Evolutionary conservation across 2,797 vertebrate genomes (phyloP).

Genomic region (Spinibarbus caldwelli): DNA sequence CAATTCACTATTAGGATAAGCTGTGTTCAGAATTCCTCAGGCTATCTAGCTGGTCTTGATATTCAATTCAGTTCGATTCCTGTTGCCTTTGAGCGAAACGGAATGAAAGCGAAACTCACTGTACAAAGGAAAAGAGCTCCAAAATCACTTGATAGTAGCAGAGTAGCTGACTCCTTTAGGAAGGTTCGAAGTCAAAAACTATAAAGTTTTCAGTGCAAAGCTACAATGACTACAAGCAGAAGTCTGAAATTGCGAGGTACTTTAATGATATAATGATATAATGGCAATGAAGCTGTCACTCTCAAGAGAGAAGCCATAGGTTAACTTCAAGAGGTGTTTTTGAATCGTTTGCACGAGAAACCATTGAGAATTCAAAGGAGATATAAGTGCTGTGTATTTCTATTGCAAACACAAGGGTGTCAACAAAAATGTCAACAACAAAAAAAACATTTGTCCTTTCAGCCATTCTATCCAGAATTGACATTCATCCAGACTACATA

Average conservation of each 20-base stretch:
- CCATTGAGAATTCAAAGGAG: neutral
- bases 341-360: neutral
- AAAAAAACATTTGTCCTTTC: neutral
- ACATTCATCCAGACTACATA: neutral
- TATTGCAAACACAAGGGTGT: neutral
- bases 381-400: neutral
- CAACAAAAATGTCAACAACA: neutral
- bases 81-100: conserved; percentile 36
- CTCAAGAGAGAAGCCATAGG: conserved; percentile 4
- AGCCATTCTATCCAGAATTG: neutral
- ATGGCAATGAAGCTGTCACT: neutral
- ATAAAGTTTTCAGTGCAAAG: neutral
- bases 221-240: neutral
- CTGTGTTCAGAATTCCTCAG: conserved; percentile 35
- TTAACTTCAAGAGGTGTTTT: conserved; percentile 13
- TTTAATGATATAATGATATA: conserved; percentile 8
- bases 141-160: conserved; percentile 8
- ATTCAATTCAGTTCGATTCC: conserved; percentile 33
- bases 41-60: conserved; percentile 29
- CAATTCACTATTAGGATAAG: conserved; percentile 48
- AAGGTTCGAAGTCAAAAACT: conserved; percentile 29
- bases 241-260: neutral
- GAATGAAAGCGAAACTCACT: conserved; percentile 20
- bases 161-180: neutral
- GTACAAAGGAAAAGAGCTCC: conserved; percentile 25